Evolutionary conservation across 1,140 invertebrate species (phyloP).

Genomic region (Aporrectodea caliginosa): DNA sequence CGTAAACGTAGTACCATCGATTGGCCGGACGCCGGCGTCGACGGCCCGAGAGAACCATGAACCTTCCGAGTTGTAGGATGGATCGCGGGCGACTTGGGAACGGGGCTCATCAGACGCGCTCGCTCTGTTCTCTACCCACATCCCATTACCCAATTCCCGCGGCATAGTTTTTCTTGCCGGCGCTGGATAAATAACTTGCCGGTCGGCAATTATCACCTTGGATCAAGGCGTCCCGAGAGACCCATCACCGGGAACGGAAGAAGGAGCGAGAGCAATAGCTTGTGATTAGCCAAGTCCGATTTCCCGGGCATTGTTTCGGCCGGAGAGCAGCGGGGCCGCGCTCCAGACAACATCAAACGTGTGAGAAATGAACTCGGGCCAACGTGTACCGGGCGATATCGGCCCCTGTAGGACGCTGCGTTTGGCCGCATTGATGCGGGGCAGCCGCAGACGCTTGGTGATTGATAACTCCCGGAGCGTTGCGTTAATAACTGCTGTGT

Average conservation of each 20-base stretch:
- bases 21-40: background rate
- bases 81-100: background rate
- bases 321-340: too few relatives aligned
- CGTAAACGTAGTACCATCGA: background rate
- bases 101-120: background rate
- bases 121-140: background rate
- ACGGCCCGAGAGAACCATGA: background rate
- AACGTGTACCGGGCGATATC: constrained; percentile 1
- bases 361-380: background rate
- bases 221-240: background rate
- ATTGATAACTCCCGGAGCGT: background rate
- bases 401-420: background rate
- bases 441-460: background rate
- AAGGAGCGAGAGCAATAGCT: background rate
- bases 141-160: background rate
- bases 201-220: background rate
- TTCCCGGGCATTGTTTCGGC: background rate
- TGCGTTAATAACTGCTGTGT: background rate
- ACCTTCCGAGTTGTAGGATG: background rate
- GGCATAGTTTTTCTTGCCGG: background rate
- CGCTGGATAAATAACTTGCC: background rate
- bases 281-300: background rate
- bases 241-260: background rate
- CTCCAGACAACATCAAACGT: background rate
- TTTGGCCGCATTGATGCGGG: background rate